Evolutionary conservation across 2,888 invertebrate species (phyloP), one percentile per base, ranked within the genome.

Genomic region (Hirtodrosophila histrioides): DNA sequence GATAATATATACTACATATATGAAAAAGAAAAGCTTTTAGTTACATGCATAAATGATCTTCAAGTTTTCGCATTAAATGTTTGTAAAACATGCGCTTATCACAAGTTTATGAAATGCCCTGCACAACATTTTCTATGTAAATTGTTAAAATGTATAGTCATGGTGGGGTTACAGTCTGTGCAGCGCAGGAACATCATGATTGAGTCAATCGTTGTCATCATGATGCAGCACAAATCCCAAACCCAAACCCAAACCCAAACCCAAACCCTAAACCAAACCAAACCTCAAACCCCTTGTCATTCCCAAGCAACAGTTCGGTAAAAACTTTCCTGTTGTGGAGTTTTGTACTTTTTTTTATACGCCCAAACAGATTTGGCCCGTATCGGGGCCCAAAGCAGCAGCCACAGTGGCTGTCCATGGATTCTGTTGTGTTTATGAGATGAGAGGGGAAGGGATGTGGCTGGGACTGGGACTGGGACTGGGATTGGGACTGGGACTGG

Each of bases 341-440:
- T 33, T 39, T 27, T 65, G 43, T 43, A 31, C 33, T 43, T 49
- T 41, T 39, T 57, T 49, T 41, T 39, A 55, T 31, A 41, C 50
- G 49, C 31, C 56, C 79, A 86, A 82, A 86, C 83, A 79, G 83
- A 82, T 82, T 82, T 75, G 49, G 27, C 49, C 50, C 62, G 57
- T 79, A 85, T 78, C 78, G 85, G 72, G 24, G 41, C 37, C 72
- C 67, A 65, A 44, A 58, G 49, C 83, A 75, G 78, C 44, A 75
- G 82, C 44, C 70, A 33, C 40, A 51, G 48, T 58, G 73, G 41
- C 67, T 49, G 45, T 45, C 56, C 49, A 29, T 17, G 53, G 33
- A 53, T 53, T 29, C 39, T 23, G 12, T 24, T 6, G 33, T 54
- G 37, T 48, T 46, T 23, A 35, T 12, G n/a, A 35, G 4, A 5